Conservation (phyloP, 1,140 invertebrate genomes). For the Cydia amplana region DNA sequence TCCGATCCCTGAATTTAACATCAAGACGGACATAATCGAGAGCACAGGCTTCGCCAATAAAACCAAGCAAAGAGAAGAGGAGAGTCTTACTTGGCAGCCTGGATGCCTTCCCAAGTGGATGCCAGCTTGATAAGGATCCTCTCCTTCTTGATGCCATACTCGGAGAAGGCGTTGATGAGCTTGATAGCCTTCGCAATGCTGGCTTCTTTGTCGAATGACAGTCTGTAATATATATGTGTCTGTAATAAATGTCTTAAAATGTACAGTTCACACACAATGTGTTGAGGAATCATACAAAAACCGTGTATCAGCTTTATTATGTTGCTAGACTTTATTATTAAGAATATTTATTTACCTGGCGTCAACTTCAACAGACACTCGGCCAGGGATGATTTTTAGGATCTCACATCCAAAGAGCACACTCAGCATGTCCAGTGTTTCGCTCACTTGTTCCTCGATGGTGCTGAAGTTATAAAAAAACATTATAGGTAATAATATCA, state of each 20-base stretch:
- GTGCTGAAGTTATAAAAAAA: conserved; percentile 74
- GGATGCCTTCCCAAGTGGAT: conserved; percentile 99
- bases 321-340: too few species aligned
- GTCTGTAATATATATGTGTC: conserved; percentile 80
- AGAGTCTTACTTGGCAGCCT: conserved; percentile 91
- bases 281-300: too few species aligned
- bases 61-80: neutral
- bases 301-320: too few species aligned
- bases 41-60: too few species aligned
- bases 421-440: conserved; percentile 95
- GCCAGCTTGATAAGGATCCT: conserved; percentile 98
- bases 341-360: conserved; percentile 84
- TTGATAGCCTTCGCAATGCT: conserved; percentile 94
- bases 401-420: conserved; percentile 98
- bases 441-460: conserved; percentile 85
- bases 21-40: too few species aligned
- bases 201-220: conserved; percentile 96
- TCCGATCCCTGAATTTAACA: too few species aligned
- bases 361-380: conserved; percentile 99
- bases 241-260: too few species aligned
- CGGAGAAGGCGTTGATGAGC: conserved; percentile 94
- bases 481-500: neutral
- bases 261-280: too few species aligned
- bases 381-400: conserved; percentile 97
- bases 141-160: conserved; percentile 94